These are phyloP conservation scores for Aplysina aerophoba DNA, from an alignment of 37 sponge, comb jelly and placozoan species.

Conservation along the genomic window DNA sequence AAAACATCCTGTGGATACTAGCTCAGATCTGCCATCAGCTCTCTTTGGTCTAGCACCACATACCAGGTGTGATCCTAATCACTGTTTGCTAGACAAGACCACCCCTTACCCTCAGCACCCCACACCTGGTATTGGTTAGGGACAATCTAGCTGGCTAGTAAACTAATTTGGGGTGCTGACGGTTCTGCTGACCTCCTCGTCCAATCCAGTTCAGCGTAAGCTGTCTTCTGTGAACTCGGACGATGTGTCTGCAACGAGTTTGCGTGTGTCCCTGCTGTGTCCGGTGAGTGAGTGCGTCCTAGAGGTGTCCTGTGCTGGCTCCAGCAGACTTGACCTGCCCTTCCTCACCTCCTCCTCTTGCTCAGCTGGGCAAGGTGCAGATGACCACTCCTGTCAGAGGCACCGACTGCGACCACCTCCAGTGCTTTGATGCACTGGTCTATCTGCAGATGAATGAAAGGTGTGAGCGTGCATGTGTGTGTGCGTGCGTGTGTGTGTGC, in stretches of 20 bases:
- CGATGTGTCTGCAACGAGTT: constrained; percentile 85
- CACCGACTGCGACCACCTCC: constrained; percentile 79
- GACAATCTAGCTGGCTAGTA: too few species aligned
- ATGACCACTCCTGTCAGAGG: constrained; percentile 82
- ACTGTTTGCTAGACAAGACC: too few species aligned
- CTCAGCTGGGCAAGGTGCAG: constrained; percentile 82
- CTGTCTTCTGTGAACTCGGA: constrained; percentile 56
- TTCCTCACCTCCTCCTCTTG: not conserved
- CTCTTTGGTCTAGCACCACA: too few species aligned
- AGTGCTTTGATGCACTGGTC: constrained; percentile 93
- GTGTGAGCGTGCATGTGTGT: constrained; percentile 5
- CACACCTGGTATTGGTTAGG: too few species aligned
- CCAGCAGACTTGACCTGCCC: not conserved
- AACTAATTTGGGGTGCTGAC: not conserved
- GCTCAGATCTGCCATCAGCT: too few species aligned
- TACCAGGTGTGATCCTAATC: too few species aligned
- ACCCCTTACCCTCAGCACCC: too few species aligned
- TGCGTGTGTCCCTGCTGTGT: constrained; percentile 88
- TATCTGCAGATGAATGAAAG: constrained; percentile 85
- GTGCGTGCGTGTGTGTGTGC: constrained; percentile 22
- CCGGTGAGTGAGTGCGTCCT: constrained; percentile 66
- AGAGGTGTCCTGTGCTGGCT: not conserved
- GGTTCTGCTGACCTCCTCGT: not conserved
- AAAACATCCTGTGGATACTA: too few species aligned
- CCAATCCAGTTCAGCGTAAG: constrained; percentile 65